Base-by-base conservation (phyloP, 2,113 vertebrate species). In the Balaeniceps rex region DNA sequence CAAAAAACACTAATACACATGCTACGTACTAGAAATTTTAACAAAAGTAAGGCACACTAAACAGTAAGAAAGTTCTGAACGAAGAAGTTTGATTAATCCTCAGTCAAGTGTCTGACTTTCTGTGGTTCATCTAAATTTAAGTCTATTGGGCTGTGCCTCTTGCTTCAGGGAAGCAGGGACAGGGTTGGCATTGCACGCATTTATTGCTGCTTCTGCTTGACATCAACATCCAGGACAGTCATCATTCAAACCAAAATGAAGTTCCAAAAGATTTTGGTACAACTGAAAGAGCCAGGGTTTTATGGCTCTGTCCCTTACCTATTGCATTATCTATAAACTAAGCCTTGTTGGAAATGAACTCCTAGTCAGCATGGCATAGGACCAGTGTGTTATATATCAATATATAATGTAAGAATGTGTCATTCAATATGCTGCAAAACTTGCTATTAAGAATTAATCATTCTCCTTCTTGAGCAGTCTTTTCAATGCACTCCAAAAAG, bases 161-260 rank as follows among this genome's bases (percentile, higher is more conserved):
- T 90, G 94, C 88, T 88, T 96, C 72, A 68, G 91, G 93, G 94
- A 46, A 91, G 36, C 38, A 60, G 63, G 68, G 83, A 36, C 34
- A 75, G 65, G 79, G 75, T 12, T 88, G 65, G 83, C 74, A 64
- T 26, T 79, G 47, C 31, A 84, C 36, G 71, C 77, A 14, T 94
- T 96, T 87, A 75, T 52, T 84, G 76, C 93, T 97, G 60, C 90
- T 78, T 88, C 90, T 95, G 72, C 80, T 95, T 87, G 75, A 93
- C 93, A 87, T 57, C 94, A 87, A 46, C 75, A 83, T 89, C 54
- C 55, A 51, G 54, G 83, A 78, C 57, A 87, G 87, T 17, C 91
- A 97, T 95, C 95, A 87, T 64, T 97, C 95, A 97, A 77, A 80
- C 83, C 88, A 91, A 87, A 94, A 79, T 93, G 88, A 91, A 92